phyloP scores from a whole-genome alignment of 2,888 invertebrate species.

The Deroplatys truncata region DNA sequence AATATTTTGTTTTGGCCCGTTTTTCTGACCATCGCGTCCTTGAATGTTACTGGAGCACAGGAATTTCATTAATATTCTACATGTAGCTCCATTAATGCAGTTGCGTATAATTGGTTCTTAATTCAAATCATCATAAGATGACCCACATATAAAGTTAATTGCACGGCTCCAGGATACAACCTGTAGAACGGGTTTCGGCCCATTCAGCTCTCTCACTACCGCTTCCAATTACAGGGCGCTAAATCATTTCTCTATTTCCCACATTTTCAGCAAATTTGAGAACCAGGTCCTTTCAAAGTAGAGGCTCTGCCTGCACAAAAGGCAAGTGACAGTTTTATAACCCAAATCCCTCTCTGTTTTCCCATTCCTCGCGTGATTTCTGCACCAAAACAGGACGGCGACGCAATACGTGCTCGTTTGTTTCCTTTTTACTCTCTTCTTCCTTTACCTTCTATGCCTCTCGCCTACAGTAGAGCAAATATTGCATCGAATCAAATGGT shows the following conservation, averaged over 20 bases:
- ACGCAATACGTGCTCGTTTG: too few relatives aligned
- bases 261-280: background rate
- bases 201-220: background rate
- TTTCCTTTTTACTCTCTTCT: too few relatives aligned
- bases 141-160: background rate
- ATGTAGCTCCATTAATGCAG: background rate
- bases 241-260: background rate
- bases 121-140: background rate
- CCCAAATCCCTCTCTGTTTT: too few relatives aligned
- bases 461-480: too few relatives aligned
- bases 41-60: background rate
- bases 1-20: background rate
- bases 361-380: too few relatives aligned
- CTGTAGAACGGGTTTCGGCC: background rate
- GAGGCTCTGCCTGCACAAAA: background rate
- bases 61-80: background rate
- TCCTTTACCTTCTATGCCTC: too few relatives aligned
- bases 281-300: background rate
- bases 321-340: background rate
- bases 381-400: too few relatives aligned
- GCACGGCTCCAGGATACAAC: background rate
- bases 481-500: too few relatives aligned
- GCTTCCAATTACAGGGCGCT: background rate
- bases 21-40: background rate
- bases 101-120: background rate